Evolutionary conservation across 2,888 invertebrate genomes (phyloP).

Genomic region (Subacronicta megacephala): DNA sequence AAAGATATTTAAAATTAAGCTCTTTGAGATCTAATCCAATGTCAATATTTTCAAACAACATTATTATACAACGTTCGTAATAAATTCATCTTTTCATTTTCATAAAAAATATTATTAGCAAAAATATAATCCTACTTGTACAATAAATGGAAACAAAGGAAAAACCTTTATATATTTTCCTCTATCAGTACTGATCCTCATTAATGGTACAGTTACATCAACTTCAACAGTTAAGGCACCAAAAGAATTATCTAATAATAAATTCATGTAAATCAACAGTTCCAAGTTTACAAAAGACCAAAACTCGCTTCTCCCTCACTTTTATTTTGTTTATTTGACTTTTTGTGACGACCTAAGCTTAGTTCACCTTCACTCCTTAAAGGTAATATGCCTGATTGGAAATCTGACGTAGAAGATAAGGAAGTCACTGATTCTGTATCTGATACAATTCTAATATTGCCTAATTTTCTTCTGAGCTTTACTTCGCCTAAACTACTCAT

Average conservation of each 20-base stretch:
- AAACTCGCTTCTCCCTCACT: constrained; percentile 78
- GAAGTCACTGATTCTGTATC: constrained; percentile 76
- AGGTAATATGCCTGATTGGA: constrained; percentile 72
- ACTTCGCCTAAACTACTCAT: constrained; percentile 85
- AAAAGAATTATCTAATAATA: constrained; percentile 54
- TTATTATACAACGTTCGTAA: neutral
- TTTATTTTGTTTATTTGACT: constrained; percentile 57
- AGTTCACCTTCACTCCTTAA: constrained; percentile 81
- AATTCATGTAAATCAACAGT: constrained; percentile 23
- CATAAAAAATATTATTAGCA: too few species aligned
- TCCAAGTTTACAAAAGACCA: constrained; percentile 41
- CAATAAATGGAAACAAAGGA: constrained; percentile 2
- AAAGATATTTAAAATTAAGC: too few species aligned
- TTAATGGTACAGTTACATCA: constrained; percentile 24
- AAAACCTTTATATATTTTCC: constrained; percentile 3
- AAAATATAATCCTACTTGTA: neutral
- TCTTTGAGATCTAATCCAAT: too few species aligned
- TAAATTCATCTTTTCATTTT: neutral
- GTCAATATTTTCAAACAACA: neutral
- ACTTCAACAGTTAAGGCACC: constrained; percentile 64
- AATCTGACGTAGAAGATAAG: constrained; percentile 69
- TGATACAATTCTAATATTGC: constrained; percentile 62
- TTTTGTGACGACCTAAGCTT: constrained; percentile 67
- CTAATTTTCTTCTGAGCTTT: constrained; percentile 67
- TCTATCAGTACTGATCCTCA: constrained; percentile 34